Conservation (phyloP, 2,797 vertebrate genomes). For the Acanthornis magna region DNA sequence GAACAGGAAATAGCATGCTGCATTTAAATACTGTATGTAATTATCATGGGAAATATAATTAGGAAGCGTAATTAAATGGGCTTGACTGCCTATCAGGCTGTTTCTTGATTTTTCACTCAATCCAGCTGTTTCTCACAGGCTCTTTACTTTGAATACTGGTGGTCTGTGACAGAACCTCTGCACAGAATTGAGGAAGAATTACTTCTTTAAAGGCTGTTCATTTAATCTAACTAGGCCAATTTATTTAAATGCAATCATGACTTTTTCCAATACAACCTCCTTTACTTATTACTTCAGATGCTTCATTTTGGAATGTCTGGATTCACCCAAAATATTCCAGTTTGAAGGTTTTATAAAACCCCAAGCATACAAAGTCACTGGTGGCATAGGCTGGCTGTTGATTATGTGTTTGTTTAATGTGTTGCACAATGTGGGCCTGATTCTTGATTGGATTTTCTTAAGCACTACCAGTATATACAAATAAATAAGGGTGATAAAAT, state of each 20-base stretch:
- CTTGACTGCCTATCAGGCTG: conserved; percentile 47
- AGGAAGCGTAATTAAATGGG: conserved; percentile 67
- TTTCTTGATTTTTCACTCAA: conserved; percentile 58
- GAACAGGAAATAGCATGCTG: conserved; percentile 64
- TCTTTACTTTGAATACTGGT: conserved; percentile 59
- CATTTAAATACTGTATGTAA: conserved; percentile 64
- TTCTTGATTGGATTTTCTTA: background rate
- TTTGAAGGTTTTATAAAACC: background rate
- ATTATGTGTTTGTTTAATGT: background rate
- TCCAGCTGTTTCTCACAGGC: conserved; percentile 71
- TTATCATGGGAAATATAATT: conserved; percentile 74
- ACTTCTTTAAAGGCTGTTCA: conserved; percentile 40
- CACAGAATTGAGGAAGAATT: conserved; percentile 9
- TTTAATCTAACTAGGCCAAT: conserved; percentile 58
- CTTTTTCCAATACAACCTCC: conserved; percentile 24
- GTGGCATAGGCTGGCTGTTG: background rate
- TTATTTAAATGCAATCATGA: conserved; percentile 55
- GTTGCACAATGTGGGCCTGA: background rate
- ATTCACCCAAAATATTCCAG: background rate
- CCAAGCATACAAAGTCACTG: background rate
- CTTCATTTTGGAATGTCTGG: background rate
- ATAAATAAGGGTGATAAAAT: background rate
- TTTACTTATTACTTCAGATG: background rate
- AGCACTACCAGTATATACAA: background rate
- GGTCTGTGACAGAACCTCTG: conserved; percentile 56